These are phyloP conservation scores for Triplophysa rosa DNA, from an alignment of 2,113 vertebrate genomes.

Conservation along the genomic window DNA sequence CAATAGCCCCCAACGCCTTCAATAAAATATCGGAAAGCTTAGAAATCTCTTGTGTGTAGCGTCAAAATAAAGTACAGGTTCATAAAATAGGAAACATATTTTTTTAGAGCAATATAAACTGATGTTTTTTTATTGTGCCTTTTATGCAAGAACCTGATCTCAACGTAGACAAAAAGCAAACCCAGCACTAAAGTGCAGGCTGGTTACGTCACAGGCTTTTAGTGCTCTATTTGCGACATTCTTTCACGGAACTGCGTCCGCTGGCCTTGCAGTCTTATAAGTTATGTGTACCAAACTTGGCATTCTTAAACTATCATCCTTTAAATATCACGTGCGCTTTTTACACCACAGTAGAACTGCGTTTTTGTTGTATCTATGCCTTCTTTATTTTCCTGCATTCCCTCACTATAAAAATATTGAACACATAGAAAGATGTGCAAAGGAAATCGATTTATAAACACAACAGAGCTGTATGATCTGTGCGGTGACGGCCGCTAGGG, in stretches of 20 bases:
- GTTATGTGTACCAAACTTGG: not conserved
- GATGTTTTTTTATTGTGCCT: too few species aligned
- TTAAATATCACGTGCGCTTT: not conserved
- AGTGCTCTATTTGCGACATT: not conserved
- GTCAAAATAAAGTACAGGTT: too few species aligned
- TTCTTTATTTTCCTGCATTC: not conserved
- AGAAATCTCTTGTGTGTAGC: too few species aligned
- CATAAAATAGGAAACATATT: too few species aligned
- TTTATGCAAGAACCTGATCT: not conserved
- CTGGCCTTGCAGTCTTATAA: not conserved
- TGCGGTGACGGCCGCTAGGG: too few species aligned
- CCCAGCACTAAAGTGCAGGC: not conserved
- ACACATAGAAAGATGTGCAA: not conserved
- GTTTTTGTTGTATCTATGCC: not conserved
- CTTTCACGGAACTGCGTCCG: not conserved
- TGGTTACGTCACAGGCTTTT: conserved; percentile 9
- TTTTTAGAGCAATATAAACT: too few species aligned
- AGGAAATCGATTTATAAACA: not conserved
- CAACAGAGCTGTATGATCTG: too few species aligned
- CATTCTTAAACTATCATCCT: not conserved
- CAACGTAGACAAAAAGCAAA: not conserved
- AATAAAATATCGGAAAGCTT: too few species aligned
- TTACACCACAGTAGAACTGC: not conserved
- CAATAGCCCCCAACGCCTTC: too few species aligned
- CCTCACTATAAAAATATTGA: not conserved